phyloP scores from a whole-genome alignment of 2,113 vertebrate genomes.

The Passer montanus region DNA sequence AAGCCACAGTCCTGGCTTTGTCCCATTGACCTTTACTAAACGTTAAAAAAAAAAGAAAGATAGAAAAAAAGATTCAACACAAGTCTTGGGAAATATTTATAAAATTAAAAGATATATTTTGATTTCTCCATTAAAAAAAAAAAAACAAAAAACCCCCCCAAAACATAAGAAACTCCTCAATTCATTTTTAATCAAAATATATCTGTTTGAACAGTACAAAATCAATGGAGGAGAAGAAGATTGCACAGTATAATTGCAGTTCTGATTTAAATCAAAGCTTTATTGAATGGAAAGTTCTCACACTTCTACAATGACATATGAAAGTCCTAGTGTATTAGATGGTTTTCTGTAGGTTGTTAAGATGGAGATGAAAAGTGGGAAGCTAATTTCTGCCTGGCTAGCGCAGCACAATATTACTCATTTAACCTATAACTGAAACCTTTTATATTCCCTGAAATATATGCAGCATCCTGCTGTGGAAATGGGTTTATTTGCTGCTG shows the following conservation, averaged over 20 bases:
- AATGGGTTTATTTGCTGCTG: neutral
- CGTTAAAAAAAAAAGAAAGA: neutral
- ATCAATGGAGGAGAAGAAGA: neutral
- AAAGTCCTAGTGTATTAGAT: neutral
- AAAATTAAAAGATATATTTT: neutral
- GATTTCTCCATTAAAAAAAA: neutral
- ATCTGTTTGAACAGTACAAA: neutral
- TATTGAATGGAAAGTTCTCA: neutral
- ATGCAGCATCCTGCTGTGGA: conserved; percentile 14
- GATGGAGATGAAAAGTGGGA: neutral
- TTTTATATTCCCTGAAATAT: conserved; percentile 10
- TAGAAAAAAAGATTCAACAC: neutral
- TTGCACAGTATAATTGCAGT: neutral
- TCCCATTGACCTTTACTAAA: neutral
- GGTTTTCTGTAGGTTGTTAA: neutral
- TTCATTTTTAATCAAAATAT: neutral
- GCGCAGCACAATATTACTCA: neutral
- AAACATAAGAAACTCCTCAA: neutral
- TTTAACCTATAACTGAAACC: neutral
- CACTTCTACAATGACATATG: neutral
- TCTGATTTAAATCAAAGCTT: neutral
- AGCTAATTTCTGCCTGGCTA: conserved; percentile 22
- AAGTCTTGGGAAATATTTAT: neutral
- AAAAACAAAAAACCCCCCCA: too few relatives aligned
- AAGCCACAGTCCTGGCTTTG: neutral